Evolutionary conservation across 1,140 invertebrate species (phyloP).

Genomic region (Paraescarpia echinospica): DNA sequence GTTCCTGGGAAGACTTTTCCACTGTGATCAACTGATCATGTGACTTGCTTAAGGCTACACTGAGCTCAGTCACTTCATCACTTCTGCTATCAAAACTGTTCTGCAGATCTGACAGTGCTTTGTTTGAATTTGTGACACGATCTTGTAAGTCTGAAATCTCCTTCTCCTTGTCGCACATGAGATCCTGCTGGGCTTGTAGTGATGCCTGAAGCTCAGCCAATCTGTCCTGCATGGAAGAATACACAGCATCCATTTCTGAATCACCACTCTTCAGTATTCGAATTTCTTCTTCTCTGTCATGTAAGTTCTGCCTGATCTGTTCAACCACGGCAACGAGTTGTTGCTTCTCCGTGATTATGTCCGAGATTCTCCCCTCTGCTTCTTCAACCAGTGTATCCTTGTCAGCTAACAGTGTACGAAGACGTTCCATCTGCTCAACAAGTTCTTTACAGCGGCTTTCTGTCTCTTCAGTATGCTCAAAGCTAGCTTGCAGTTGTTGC

Average conservation of each 20-base stretch:
- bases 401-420: not conserved
- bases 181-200: not conserved
- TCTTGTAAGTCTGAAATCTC: constrained; percentile 12
- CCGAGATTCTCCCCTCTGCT: not conserved
- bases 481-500: not conserved
- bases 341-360: not conserved
- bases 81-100: not conserved
- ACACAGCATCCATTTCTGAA: not conserved
- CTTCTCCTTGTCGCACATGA: not conserved
- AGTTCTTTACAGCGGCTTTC: not conserved
- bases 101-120: not conserved
- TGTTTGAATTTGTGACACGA: not conserved
- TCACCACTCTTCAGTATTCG: not conserved
- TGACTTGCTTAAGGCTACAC: not conserved
- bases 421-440: not conserved
- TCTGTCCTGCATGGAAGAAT: not conserved
- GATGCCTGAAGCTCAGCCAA: not conserved
- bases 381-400: not conserved
- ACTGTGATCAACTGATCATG: not conserved
- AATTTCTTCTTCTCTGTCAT: not conserved
- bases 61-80: not conserved
- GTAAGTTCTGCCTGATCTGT: constrained; percentile 2
- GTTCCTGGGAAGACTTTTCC: not conserved
- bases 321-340: not conserved
- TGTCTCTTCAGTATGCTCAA: not conserved